Evolutionary conservation across 1,140 invertebrate genomes (phyloP).

Genomic region (Drosophila ogumai): DNA sequence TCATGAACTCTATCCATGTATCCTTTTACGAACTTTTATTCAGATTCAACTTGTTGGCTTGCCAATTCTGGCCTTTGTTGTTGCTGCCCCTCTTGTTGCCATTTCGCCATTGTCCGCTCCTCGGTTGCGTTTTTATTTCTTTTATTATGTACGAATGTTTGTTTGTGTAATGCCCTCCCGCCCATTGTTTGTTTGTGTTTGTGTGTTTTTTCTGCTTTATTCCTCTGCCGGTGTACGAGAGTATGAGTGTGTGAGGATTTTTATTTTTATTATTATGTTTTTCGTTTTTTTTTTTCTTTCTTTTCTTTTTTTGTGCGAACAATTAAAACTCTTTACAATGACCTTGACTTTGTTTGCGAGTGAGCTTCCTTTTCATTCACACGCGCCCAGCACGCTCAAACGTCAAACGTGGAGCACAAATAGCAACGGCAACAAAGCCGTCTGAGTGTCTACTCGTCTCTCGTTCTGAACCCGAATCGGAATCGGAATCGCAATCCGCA

Average conservation of each 20-base stretch:
- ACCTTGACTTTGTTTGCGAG: slow-evolving; percentile 84
- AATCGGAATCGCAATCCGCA: slow-evolving; percentile 12
- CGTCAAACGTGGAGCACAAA: slow-evolving; percentile 80
- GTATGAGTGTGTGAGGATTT: slow-evolving; percentile 56
- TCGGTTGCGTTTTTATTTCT: slow-evolving; percentile 80
- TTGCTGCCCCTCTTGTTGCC: slow-evolving; percentile 64
- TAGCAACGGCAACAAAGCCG: slow-evolving; percentile 67
- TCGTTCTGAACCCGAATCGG: slow-evolving; percentile 63
- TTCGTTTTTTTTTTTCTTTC: slow-evolving; percentile 7
- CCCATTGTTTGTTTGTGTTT: slow-evolving; percentile 62
- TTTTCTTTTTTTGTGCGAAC: slow-evolving; percentile 70
- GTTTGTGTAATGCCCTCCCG: slow-evolving; percentile 71
- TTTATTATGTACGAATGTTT: slow-evolving; percentile 81
- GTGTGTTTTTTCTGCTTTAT: slow-evolving; percentile 47
- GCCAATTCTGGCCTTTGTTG: slow-evolving; percentile 62
- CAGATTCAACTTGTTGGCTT: slow-evolving; percentile 68
- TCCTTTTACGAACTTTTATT: slow-evolving; percentile 24
- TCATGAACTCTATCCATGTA: slow-evolving; percentile 12
- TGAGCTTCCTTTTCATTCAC: slow-evolving; percentile 82
- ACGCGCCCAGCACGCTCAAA: slow-evolving; percentile 81
- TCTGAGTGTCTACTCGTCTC: slow-evolving; percentile 78
- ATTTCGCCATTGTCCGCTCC: slow-evolving; percentile 71
- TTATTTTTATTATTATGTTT: slow-evolving; percentile 55
- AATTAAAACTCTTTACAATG: slow-evolving; percentile 85
- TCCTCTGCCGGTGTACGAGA: slow-evolving; percentile 32